Percentiles rank a stretch among this genome's conserved stretches.
These are phyloP conservation scores for Pterobdella sp. DNA, from an alignment of 2,888 invertebrate genomes.

Conservation along the genomic window DNA sequence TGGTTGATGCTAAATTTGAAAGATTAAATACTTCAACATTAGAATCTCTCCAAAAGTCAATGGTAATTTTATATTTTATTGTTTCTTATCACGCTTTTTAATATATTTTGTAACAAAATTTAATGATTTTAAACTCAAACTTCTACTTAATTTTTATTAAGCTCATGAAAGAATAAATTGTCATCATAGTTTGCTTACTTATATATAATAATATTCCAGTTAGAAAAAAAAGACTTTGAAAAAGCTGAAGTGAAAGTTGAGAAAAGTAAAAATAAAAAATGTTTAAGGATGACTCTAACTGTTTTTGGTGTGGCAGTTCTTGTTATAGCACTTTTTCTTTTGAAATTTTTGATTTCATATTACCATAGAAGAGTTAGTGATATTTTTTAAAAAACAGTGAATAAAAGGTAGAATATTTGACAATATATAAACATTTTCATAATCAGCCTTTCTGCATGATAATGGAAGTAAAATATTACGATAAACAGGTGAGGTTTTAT, in stretches of 20 bases:
- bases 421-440: background rate
- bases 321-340: background rate
- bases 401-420: background rate
- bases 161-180: background rate
- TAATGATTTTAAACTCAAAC: background rate
- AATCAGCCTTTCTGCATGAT: slow-evolving; percentile 7
- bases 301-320: background rate
- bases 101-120: background rate
- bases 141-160: background rate
- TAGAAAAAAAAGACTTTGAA: slow-evolving; percentile 5
- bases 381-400: too few species aligned
- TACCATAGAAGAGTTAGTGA: too few species aligned
- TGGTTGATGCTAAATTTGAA: background rate
- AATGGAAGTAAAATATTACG: background rate
- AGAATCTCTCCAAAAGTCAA: background rate
- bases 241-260: background rate
- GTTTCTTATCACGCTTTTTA: background rate
- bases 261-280: background rate
- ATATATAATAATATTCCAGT: background rate
- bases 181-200: background rate
- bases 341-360: too few species aligned
- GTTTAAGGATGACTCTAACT: background rate
- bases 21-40: slow-evolving; percentile 5
- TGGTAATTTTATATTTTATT: background rate
- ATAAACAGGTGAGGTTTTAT: background rate